Evolutionary conservation across 2,888 invertebrate genomes (phyloP), one percentile per base, ranked within the genome.

Genomic region (Ornithoptera alexandrae): DNA sequence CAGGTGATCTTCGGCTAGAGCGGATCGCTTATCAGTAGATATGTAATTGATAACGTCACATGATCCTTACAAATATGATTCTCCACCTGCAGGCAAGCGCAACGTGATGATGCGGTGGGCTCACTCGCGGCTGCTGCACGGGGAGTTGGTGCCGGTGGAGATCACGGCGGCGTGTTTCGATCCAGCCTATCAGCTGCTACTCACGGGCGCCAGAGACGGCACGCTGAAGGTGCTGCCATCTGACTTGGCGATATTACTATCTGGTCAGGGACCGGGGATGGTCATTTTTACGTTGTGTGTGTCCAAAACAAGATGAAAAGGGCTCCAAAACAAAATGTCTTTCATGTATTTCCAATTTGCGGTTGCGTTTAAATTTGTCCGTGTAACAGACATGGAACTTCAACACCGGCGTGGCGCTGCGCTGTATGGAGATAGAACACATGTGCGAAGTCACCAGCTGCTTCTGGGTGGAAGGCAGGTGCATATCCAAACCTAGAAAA

Each of bases 171-270:
- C 95, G 39, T 94, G 95, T 77, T 97, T 97, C 84, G 96, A 97
- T 87, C 95, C 95, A 0, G 94, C 95, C 30, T 90, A 94, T 75
- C 95, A 96, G 80, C 93, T 96, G 70, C 90, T 97, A 42, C 84
- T 97, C 69, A 97, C 97, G 0, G 97, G 96, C 1, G 97, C 96
- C 0, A 93, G 95, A 65, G 95, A 97, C 83, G 97, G 97, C 17
- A 94, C 95, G 0, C 88, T 97, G 10, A 96, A 96, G 90, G 93
- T 89, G 3, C 30, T 39, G 39, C 8, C 10, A 39, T 1, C 39
- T 39, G 39, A 39, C 39, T 39, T 10, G 10, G 8, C 7, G 10
- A 7, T 10, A 39, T 39, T 10, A 30, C 30, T 3, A 30, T 30
- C 10, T 39, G 10, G 10, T 10, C 8, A 39, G 39, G 39, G 10